A percentile compares a stretch with the other conserved stretches of the same genome.
These are phyloP conservation scores for Andrena fulva DNA, from an alignment of 2,888 invertebrate species.

Conservation along the genomic window DNA sequence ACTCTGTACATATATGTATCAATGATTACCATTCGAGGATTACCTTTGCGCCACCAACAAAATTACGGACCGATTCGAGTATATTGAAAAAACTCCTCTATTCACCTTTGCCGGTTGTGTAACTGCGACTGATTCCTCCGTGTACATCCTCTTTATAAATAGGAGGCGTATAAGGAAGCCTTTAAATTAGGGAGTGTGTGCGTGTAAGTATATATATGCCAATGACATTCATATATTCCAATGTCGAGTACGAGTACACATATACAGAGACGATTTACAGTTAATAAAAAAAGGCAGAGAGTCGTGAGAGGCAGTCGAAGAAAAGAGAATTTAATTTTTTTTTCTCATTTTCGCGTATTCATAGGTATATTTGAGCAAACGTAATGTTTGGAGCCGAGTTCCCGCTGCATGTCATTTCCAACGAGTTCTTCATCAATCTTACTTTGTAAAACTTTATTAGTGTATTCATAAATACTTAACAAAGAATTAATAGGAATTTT, in stretches of 20 bases:
- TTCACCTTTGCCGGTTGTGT: background rate
- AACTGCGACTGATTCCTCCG: background rate
- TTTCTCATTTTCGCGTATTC: no score
- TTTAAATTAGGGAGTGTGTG: no score
- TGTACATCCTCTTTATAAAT: background rate
- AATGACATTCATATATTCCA: no score
- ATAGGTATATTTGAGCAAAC: no score
- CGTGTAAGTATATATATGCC: no score
- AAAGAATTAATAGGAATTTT: background rate
- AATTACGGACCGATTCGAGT: background rate
- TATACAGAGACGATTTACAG: background rate
- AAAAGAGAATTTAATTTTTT: background rate
- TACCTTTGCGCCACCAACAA: background rate
- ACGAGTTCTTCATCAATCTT: background rate
- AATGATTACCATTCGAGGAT: background rate
- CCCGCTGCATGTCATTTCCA: background rate
- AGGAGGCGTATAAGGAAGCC: background rate
- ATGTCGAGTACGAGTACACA: background rate
- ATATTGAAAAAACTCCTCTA: conserved; percentile 4
- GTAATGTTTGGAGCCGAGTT: background rate
- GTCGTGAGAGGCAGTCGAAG: background rate
- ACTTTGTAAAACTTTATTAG: conserved; percentile 20
- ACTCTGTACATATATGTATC: background rate
- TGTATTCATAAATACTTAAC: background rate
- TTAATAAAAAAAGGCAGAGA: background rate